Base-by-base conservation (phyloP, 1,140 invertebrate species). In the Drosophila gunungcola region DNA sequence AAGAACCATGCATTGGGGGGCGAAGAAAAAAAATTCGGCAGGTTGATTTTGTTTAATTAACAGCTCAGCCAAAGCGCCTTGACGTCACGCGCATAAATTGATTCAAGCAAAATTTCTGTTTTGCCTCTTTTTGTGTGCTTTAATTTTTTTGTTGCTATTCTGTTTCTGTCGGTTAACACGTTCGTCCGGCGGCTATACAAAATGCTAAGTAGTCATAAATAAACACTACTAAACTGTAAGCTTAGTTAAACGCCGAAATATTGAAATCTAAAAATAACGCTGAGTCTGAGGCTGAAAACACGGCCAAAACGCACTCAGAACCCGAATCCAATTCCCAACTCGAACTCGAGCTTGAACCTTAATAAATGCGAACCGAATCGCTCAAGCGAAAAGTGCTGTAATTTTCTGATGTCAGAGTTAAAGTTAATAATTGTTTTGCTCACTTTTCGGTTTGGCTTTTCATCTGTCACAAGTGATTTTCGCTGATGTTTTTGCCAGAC, bases 41-140 rank as follows among this genome's bases (percentile, higher is more conserved):
- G 55, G 52, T 83, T 83, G 74, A 79, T 70, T 78, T 86, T 81
- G 78, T 81, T 85, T 75, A 85, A 86, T 86, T 86, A 82, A 86
- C 80, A 65, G 67, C 56, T 56, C 53, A 34, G 46, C 69, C 42
- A 60, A 45, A 39, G 54, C 29, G 76, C 56, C 68, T 83, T 88
- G 84, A 88, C 83, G 83, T 88, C 83, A 88, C 84, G 45, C 76
- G 79, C 83, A 88, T 88, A 89, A 83, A 88, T 89, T 88, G 67
- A 65, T 51, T 75, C 29, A 38, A 21, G 57, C 43, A 65, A 73
- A 57, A 27, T 43, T 77, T 60, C 74, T 63, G 41, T 65, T 39
- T 41, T 41, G 27, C n/a, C 29, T 42, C 12, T 13, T 32, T 42
- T 60, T 52, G 55, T 64, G 52, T 70, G 58, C 16, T 54, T 61